Conservation (phyloP, 2,113 vertebrate species). For the Alouatta palliata region DNA sequence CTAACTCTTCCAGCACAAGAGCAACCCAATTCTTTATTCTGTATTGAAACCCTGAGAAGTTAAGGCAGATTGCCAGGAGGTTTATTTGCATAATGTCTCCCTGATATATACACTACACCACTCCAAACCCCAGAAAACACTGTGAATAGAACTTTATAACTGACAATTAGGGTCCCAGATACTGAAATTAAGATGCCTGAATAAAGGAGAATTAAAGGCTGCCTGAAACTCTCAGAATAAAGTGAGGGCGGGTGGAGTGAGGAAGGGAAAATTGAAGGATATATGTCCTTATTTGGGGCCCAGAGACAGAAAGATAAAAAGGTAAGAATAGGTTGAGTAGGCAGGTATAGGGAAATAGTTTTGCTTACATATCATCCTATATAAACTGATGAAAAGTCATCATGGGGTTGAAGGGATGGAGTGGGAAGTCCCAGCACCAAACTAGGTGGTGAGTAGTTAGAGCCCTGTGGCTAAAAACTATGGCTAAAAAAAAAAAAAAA, state of each 20-base stretch:
- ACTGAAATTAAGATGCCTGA: constrained; percentile 22
- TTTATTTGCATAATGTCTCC: background rate
- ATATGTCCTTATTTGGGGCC: background rate
- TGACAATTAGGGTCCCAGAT: background rate
- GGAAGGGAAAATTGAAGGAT: background rate
- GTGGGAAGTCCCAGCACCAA: background rate
- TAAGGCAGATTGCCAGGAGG: background rate
- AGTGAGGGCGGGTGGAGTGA: background rate
- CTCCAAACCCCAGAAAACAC: background rate
- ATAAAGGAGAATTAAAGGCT: constrained; percentile 18
- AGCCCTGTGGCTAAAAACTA: background rate
- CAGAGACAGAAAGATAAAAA: background rate
- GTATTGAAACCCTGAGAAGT: background rate
- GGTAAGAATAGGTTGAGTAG: background rate
- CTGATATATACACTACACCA: background rate
- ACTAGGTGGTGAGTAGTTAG: background rate
- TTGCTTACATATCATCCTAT: background rate
- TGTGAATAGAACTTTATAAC: background rate
- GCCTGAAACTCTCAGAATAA: background rate
- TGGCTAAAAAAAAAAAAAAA: background rate
- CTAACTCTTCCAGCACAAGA: background rate
- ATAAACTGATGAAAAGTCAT: constrained; percentile 15
- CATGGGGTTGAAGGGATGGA: background rate
- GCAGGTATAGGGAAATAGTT: background rate
- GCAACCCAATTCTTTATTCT: background rate